These are phyloP conservation scores for Mormyrus hasselquistii DNA, from an alignment of 2,797 vertebrate species.

Conservation along the genomic window DNA sequence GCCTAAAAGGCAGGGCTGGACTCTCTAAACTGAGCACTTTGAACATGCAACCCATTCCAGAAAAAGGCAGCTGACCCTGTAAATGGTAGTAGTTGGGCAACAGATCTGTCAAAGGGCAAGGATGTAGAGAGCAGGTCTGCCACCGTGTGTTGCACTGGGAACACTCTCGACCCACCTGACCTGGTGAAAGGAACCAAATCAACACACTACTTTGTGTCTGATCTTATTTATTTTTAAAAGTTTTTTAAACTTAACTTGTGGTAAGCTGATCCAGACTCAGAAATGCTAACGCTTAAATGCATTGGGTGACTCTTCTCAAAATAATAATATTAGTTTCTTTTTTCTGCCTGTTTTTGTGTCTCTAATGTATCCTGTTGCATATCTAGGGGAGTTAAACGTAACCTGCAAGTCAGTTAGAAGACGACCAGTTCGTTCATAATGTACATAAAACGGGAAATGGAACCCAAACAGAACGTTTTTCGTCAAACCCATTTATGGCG, in stretches of 20 bases:
- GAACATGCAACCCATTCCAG: background rate
- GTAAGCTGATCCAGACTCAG: background rate
- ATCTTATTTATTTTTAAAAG: conserved; percentile 15
- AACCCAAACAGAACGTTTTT: background rate
- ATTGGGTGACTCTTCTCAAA: background rate
- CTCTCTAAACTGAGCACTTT: background rate
- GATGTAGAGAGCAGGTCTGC: background rate
- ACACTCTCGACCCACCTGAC: background rate
- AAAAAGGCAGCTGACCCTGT: background rate
- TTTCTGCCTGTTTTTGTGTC: background rate
- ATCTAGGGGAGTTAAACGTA: background rate
- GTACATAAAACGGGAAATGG: background rate
- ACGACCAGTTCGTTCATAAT: background rate
- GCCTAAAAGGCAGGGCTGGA: background rate
- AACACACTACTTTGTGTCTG: conserved; percentile 16
- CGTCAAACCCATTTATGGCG: background rate
- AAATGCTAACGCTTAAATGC: background rate
- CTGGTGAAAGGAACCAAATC: conserved; percentile 9
- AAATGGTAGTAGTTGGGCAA: background rate
- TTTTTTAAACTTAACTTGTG: background rate
- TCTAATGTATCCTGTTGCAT: background rate
- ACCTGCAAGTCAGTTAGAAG: background rate
- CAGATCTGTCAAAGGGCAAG: background rate
- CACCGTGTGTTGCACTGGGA: background rate
- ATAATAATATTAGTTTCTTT: background rate